Evolutionary conservation across 2,113 vertebrate genomes (phyloP).

Genomic region (Lepus americanus): DNA sequence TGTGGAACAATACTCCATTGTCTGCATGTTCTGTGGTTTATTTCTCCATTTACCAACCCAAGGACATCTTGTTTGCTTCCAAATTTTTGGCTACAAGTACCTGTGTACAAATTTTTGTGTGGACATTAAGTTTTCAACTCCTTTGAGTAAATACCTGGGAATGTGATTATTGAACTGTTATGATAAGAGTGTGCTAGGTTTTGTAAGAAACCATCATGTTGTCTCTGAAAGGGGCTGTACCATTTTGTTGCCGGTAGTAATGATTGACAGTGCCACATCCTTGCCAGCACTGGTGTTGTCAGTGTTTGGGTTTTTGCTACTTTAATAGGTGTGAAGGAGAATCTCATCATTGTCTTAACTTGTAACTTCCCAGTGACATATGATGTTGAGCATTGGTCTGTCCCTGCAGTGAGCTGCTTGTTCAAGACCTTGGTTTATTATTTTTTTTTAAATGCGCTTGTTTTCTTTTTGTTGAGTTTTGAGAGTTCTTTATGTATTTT

Average conservation of each 20-base stretch:
- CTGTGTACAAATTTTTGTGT: background rate
- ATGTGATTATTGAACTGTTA: background rate
- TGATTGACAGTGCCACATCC: background rate
- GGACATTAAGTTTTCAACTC: background rate
- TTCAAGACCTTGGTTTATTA: background rate
- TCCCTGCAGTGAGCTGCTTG: background rate
- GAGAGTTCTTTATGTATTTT: conserved; percentile 23
- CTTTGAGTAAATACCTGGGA: conserved; percentile 1
- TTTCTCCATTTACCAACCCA: background rate
- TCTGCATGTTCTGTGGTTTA: background rate
- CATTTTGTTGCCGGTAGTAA: background rate
- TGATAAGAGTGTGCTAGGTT: background rate
- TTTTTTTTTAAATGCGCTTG: background rate
- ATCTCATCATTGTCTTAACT: background rate
- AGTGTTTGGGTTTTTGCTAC: conserved; percentile 1
- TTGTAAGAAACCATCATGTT: background rate
- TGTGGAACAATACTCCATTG: background rate
- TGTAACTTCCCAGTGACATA: background rate
- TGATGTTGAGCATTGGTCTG: background rate
- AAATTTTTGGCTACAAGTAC: background rate
- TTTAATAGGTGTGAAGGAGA: background rate
- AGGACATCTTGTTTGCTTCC: background rate
- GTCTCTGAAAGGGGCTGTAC: background rate
- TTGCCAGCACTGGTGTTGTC: background rate
- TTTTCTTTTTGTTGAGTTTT: conserved; percentile 34